Base-by-base conservation (phyloP, 2,797 vertebrate species). In the Ctenochaetus hawaiiensis region DNA sequence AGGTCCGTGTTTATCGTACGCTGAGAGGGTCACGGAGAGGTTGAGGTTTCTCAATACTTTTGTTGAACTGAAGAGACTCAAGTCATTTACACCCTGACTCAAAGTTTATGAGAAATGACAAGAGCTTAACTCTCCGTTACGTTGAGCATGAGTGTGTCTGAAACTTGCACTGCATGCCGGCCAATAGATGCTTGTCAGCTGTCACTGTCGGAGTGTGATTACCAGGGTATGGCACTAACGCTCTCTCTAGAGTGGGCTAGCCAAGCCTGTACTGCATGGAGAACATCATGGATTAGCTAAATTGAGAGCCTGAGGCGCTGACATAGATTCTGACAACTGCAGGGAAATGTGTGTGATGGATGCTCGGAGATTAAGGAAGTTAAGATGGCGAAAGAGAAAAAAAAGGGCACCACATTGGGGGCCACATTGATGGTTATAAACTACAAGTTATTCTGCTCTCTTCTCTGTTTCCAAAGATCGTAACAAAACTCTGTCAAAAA, bases 101-200 rank as follows among this genome's bases (percentile, higher is more conserved):
- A 59, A 64, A 76, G 71, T 67, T 91, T 86, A 92, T 85, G 84
- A 90, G 89, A 89, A 85, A 92, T 73, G 90, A 91, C 90, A 90
- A 81, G 81, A 79, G 78, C 79, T 86, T 82, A 84, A 90, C 83
- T 89, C 84, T 71, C 80, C 45, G 51, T 86, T 81, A 92, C 73
- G 69, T 69, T 85, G 81, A 88, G 84, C 87, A 87, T 76, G 69
- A 92, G 74, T 75, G 80, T 78, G 86, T 82, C 89, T 91, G 83
- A 88, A 85, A 84, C 78, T 72, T 52, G 64, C 43, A n/a, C 75
- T 75, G 63, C 76, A 80, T 30, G 76, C 66, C 2, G 54, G 84
- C 87, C 87, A 88, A 84, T 82, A 87, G 89, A 88, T 91, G 87
- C 82, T 91, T 87, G 90, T 90, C 87, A 87, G 83, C 81, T 82